Evolutionary conservation across 2,113 vertebrate species (phyloP).

Genomic region (Oplegnathus fasciatus): DNA sequence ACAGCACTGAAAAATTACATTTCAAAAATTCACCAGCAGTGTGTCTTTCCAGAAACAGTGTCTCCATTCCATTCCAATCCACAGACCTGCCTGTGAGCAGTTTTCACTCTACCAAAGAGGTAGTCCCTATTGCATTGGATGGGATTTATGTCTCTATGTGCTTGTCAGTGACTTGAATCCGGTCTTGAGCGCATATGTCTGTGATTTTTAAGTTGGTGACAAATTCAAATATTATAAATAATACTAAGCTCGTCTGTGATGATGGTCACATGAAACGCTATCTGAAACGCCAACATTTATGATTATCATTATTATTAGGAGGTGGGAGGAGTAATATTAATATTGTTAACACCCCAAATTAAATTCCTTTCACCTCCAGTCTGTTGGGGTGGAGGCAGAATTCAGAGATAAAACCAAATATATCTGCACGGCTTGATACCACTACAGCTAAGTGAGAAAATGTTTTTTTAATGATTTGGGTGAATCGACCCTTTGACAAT

Average conservation of each 20-base stretch:
- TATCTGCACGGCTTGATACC: neutral
- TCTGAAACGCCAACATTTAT: constrained; percentile 19
- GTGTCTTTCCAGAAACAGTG: neutral
- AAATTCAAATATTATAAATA: constrained; percentile 10
- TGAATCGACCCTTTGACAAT: constrained; percentile 14
- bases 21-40: neutral
- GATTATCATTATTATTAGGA: no score
- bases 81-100: neutral
- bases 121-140: neutral
- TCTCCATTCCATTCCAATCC: constrained; percentile 8
- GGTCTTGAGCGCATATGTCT: neutral
- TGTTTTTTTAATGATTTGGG: constrained; percentile 18
- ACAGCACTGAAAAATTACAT: neutral
- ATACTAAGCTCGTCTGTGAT: neutral
- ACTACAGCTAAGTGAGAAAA: neutral
- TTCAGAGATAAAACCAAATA: neutral
- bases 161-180: neutral
- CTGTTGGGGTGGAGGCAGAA: neutral
- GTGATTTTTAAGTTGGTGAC: neutral
- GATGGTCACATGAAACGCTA: constrained; percentile 1
- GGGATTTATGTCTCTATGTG: neutral
- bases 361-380: neutral
- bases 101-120: constrained; percentile 5
- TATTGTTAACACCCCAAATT: neutral
- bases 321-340: neutral